Percentiles rank a stretch among this genome's conserved stretches.
Evolutionary conservation across 2,797 vertebrate genomes (phyloP).

Genomic region (Molossus molossus): DNA sequence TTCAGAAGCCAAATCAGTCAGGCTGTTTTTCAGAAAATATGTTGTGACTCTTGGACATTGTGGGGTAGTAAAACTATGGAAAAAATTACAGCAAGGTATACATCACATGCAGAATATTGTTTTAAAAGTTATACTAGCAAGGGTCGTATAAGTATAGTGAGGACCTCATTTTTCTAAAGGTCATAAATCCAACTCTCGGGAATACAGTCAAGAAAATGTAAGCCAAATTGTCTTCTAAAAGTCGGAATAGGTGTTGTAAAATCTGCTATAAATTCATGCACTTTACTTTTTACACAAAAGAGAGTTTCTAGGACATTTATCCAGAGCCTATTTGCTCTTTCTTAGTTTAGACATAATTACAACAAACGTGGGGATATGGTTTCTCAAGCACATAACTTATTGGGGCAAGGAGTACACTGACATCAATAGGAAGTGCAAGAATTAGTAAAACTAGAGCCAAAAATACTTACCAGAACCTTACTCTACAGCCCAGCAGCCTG

Average conservation of each 20-base stretch:
- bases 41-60: not conserved
- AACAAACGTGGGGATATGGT: not conserved
- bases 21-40: constrained; percentile 8
- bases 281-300: not conserved
- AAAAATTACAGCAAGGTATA: not conserved
- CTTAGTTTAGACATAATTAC: constrained; percentile 5
- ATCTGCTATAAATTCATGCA: not conserved
- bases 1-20: constrained; percentile 45
- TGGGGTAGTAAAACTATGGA: constrained; percentile 15
- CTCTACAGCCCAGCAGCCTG: not conserved
- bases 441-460: not conserved
- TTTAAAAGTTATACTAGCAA: constrained; percentile 57
- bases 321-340: not conserved
- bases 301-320: constrained; percentile 17
- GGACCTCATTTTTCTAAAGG: not conserved
- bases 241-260: constrained; percentile 48
- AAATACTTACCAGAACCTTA: not conserved
- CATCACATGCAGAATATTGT: not conserved
- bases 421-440: not conserved
- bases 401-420: not conserved
- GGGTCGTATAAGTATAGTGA: not conserved
- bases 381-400: not conserved
- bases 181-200: constrained; percentile 25
- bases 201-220: constrained; percentile 57
- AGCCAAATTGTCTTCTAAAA: constrained; percentile 37